Base-by-base conservation (phyloP, 2,797 vertebrate genomes). In the Pseudotriccus pelzelni region DNA sequence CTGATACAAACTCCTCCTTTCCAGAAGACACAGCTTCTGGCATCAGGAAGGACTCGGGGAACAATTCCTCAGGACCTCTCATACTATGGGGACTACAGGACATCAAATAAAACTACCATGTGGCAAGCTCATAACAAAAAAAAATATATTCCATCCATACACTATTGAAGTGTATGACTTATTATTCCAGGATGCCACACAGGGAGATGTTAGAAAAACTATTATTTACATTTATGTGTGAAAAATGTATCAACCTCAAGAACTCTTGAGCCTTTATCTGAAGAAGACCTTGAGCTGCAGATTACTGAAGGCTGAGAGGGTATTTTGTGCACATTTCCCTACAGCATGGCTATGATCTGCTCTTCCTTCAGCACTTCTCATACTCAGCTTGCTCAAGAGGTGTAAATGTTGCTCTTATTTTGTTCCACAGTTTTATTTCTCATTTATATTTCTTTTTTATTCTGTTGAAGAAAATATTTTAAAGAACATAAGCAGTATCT, bases 371-470 rank as follows among this genome's bases (percentile, higher is more conserved):
- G 41, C 30, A 46, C 41, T 58, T 53, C 23, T 41, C 28, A 37
- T 13, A 62, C 36, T 14, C 27, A 67, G 37, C 17, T 80, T 1
- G 0, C 7, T 76, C 9, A n/a, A 10, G 41, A 76, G 32, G 3
- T 63, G 14, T 23, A 76, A 64, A 32, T 9, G 10, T 32, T 78
- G 34, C 28, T 69, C 44, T 81, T 52, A 32, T 14, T 69, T 69
- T 84, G 49, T 56, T 34, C 41, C 37, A 69, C 0, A 1, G 25
- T 41, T 79, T 87, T 69, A 66, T 27, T 84, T 56, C 43, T 88
- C 36, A 62, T 62, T 75, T 63, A 19, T 32, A 36, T 41, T 69
- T 78, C 14, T n/a, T 34, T 55, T 73, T 72, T 32, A 47, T 72
- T 43, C 15, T 36, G 7, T 14, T 68, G 24, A 90, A 64, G 21